Conservation (phyloP, 2,113 vertebrate genomes). For the Poeciliopsis prolifica region DNA sequence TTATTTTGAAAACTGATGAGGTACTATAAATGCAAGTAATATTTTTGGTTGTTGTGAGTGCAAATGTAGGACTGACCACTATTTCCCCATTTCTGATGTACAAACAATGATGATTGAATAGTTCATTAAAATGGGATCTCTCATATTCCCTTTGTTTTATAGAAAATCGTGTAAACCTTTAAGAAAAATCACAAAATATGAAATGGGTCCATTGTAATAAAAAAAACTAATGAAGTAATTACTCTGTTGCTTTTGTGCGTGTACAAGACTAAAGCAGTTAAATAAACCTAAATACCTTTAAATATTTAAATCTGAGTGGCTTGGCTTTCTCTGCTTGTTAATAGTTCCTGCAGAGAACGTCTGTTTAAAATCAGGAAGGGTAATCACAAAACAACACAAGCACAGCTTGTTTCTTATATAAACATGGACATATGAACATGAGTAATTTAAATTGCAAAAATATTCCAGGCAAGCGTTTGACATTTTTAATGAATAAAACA, state of each 20-base stretch:
- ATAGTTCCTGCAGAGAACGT: background rate
- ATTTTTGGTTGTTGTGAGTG: background rate
- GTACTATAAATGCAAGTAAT: background rate
- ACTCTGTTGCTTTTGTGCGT: too few species aligned
- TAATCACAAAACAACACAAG: background rate
- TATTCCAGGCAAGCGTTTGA: background rate
- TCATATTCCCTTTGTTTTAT: too few species aligned
- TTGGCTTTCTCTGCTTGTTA: background rate
- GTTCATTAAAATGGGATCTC: too few species aligned
- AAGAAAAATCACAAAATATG: too few species aligned
- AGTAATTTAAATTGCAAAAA: background rate
- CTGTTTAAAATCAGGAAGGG: background rate
- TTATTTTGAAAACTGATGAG: background rate
- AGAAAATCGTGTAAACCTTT: too few species aligned
- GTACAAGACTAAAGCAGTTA: background rate
- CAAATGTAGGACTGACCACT: too few species aligned
- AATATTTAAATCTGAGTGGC: background rate
- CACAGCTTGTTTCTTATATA: background rate
- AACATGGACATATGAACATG: background rate
- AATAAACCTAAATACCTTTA: background rate
- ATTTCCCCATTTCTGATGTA: too few species aligned
- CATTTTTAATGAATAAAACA: background rate
- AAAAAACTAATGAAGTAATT: too few species aligned
- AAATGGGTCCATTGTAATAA: too few species aligned
- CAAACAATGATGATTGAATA: too few species aligned